Percentiles rank a stretch among this genome's conserved stretches.
Evolutionary conservation across 2,888 invertebrate genomes (phyloP).

Genomic region (Drosophila meridiana): DNA sequence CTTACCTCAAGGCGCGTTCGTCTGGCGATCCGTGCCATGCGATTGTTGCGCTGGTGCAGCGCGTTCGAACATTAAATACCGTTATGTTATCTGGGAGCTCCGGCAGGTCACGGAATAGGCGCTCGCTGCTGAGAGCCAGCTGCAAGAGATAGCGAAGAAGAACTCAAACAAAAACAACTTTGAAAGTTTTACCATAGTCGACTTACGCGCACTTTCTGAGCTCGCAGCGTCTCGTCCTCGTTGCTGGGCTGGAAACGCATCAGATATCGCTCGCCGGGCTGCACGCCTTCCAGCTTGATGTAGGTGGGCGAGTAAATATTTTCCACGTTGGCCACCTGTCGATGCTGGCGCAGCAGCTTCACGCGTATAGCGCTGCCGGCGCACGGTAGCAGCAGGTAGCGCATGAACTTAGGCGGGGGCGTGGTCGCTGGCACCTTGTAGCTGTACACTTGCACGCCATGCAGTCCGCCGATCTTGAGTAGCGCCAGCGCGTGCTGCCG

Average conservation of each 20-base stretch:
- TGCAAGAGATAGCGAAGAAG: constrained; percentile 50
- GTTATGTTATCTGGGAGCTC: constrained; percentile 86
- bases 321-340: constrained; percentile 81
- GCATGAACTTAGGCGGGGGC: constrained; percentile 57
- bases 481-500: constrained; percentile 86
- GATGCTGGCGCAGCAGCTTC: constrained; percentile 84
- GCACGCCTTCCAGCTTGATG: constrained; percentile 82
- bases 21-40: constrained; percentile 87
- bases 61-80: constrained; percentile 86
- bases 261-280: constrained; percentile 85
- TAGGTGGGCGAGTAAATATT: constrained; percentile 86
- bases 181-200: neutral
- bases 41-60: constrained; percentile 86
- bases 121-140: constrained; percentile 86
- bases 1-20: constrained; percentile 81
- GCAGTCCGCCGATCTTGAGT: constrained; percentile 86
- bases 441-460: constrained; percentile 86
- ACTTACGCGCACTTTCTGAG: constrained; percentile 86
- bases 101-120: constrained; percentile 86
- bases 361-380: constrained; percentile 86
- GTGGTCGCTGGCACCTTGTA: constrained; percentile 85
- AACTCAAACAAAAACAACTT: neutral
- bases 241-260: constrained; percentile 86
- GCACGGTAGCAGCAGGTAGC: constrained; percentile 87
- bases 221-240: constrained; percentile 86